Base-by-base conservation (phyloP, 2,797 vertebrate species). In the Apogon hyalosoma region DNA sequence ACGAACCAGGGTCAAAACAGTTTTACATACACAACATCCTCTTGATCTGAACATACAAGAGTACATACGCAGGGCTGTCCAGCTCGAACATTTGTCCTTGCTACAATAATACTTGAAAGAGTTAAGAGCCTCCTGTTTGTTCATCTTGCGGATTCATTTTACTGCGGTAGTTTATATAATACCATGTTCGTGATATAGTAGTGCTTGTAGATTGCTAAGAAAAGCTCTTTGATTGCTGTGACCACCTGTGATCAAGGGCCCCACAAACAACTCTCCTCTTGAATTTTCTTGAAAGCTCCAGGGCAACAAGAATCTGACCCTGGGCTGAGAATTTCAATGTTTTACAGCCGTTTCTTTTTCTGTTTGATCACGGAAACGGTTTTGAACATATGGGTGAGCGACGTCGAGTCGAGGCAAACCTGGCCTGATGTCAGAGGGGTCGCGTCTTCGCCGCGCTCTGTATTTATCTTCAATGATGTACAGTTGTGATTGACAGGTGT, bases 401-500 rank as follows among this genome's bases (percentile, higher is more conserved):
- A n/a, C n/a, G n/a, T n/a, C n/a, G n/a, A n/a, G n/a, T n/a, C n/a
- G n/a, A n/a, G 61, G 28, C 21, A 21, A 46, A n/a, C 24, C 54
- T n/a, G n/a, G 43, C 75, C 69, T 64, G 60, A 73, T 72, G 74
- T 64, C 70, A 63, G 21, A 55, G 58, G 41, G 55, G 66, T 60
- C 21, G 28, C 58, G 18, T n/a, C n/a, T n/a, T n/a, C n/a, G n/a
- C n/a, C n/a, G n/a, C n/a, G 55, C 53, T 62, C 40, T 15, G 2
- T 78, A 55, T 64, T 82, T 57, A 65, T 15, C 63, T 69, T 52
- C 53, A 11, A 28, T 14, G 8, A 24, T 36, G 18, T 43, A 49
- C 18, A 62, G 54, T 69, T 38, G 72, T 75, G 76, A 83, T 55
- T 82, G 77, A 31, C 80, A 83, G 48, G 33, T 60, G n/a, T 55